Evolutionary conservation across 2,113 vertebrate species (phyloP).

Genomic region (Periophthalmus modestus): DNA sequence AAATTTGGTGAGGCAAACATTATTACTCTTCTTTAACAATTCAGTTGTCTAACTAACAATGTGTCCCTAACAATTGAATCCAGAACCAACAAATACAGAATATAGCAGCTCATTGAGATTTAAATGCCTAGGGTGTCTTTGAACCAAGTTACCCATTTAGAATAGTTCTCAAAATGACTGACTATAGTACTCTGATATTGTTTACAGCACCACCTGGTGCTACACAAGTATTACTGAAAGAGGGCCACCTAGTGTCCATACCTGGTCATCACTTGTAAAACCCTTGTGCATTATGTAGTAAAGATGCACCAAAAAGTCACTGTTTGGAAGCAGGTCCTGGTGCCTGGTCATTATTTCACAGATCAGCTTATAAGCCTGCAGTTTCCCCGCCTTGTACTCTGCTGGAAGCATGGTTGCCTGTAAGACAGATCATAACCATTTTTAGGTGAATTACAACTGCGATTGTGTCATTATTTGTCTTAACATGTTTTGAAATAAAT

Average conservation of each 20-base stretch:
- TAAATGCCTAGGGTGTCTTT: not conserved
- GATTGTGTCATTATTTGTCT: not conserved
- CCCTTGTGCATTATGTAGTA: conserved; percentile 94
- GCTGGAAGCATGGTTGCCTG: conserved; percentile 89
- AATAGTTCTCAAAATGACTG: not conserved
- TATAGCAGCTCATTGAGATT: not conserved
- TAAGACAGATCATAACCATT: not conserved
- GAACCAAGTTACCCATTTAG: not conserved
- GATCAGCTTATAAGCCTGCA: conserved; percentile 93
- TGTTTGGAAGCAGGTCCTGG: conserved; percentile 94
- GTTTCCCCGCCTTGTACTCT: conserved; percentile 93
- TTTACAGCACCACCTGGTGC: conserved; percentile 48
- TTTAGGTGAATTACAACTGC: not conserved
- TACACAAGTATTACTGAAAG: not conserved
- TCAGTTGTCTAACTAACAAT: conserved; percentile 20
- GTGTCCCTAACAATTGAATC: too few species aligned
- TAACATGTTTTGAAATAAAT: not conserved
- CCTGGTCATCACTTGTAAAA: conserved; percentile 91
- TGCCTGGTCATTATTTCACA: conserved; percentile 98
- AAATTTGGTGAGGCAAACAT: conserved; percentile 44
- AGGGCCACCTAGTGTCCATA: conserved; percentile 66
- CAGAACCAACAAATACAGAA: not conserved
- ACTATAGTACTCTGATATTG: conserved; percentile 8
- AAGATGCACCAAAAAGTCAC: conserved; percentile 93
- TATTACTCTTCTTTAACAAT: conserved; percentile 33